phyloP scores from a whole-genome alignment of 2,113 vertebrate species.

The Zingel zingel region DNA sequence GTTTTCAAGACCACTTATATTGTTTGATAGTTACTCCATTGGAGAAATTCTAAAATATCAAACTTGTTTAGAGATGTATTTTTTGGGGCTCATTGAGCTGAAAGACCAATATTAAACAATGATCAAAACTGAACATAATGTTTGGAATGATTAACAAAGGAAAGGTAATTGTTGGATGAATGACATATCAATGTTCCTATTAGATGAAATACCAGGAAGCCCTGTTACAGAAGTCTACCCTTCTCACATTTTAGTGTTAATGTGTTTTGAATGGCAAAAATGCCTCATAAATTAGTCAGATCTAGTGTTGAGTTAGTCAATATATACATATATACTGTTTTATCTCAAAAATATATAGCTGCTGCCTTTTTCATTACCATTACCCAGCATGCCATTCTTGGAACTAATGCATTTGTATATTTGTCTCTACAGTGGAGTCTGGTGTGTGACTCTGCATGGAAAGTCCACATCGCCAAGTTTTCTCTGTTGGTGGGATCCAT shows the following conservation, averaged over 20 bases:
- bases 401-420: slow-evolving; percentile 57
- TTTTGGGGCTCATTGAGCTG: not conserved
- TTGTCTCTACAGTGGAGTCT: slow-evolving; percentile 92
- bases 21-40: not conserved
- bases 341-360: slow-evolving; percentile 6
- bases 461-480: slow-evolving; percentile 98
- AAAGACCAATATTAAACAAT: not conserved
- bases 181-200: not conserved
- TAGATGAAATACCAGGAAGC: not conserved
- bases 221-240: not conserved
- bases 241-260: slow-evolving; percentile 5
- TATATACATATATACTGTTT: not conserved
- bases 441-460: slow-evolving; percentile 93
- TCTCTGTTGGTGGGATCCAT: slow-evolving; percentile 97
- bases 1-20: not conserved
- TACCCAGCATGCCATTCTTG: not conserved
- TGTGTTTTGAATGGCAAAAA: slow-evolving; percentile 4
- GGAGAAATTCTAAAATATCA: not conserved
- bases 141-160: not conserved
- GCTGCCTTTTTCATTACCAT: not conserved
- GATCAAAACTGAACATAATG: not conserved
- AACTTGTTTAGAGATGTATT: not conserved
- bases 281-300: not conserved
- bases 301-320: not conserved
- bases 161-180: not conserved